Base-by-base conservation (phyloP, 2,113 vertebrate species). In the Promerops cafer region DNA sequence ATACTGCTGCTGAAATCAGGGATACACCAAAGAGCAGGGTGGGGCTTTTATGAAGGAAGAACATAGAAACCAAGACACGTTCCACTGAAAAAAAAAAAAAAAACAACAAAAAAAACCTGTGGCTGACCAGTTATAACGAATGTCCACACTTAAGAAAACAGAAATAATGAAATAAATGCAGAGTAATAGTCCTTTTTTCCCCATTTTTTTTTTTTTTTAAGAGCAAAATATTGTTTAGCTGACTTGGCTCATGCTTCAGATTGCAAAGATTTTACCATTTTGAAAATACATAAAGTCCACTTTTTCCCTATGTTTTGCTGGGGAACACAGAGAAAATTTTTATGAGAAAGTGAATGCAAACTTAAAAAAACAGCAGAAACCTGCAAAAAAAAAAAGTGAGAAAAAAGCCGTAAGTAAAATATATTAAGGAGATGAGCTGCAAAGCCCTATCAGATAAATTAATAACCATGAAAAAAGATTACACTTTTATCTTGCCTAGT, bases 101-200 rank as follows among this genome's bases (percentile, higher is more conserved):
- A 37, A 56, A 28, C 20, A 49, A 13, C 5, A 7, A 8, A 16
- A 75, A 13, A 61, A 71, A 42, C 17, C 28, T 27, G 9, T 56
- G n/a, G 7, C 18, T 65, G 18, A 8, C 22, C 26, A 70, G 20
- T 7, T 30, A 2, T 31, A 52, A 70, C 4, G 10, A 79, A 9
- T 6, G 1, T 7, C 11, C 57, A 35, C 7, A 30, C 11, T 35
- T 45, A 2, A 49, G 15, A 31, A 74, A 80, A 72, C 1, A 2
- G 19, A 69, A 82, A 60, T 27, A 45, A 2, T 24, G 27, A 65
- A 79, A 68, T 33, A 52, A 53, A 53, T 19, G 21, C 60, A 68
- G 13, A 40, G 24, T 54, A 76, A 53, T 2, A 6, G 9, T 24
- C 18, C 5, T 16, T 31, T 30, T 5, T 4, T 0, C 1, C 31